Conservation (phyloP, 2,888 invertebrate species). For the Pammene fasciana region DNA sequence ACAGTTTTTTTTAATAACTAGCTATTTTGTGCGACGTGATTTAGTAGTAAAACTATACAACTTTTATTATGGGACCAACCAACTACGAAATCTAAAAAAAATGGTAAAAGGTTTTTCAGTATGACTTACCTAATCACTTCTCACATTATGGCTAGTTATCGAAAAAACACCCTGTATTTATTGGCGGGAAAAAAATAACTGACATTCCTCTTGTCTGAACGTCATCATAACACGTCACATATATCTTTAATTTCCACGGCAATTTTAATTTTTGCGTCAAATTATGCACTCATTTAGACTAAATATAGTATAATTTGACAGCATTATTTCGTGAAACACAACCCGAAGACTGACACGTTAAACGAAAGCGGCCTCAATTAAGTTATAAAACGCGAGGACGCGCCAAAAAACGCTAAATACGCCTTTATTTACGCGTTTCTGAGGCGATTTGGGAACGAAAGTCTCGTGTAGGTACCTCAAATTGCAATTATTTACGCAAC, state of each 20-base stretch:
- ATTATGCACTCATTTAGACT: background rate
- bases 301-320: slow-evolving; percentile 15
- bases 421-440: slow-evolving; percentile 25
- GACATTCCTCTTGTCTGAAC: too few relatives aligned
- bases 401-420: slow-evolving; percentile 33
- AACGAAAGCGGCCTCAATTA: slow-evolving; percentile 33
- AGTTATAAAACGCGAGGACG: slow-evolving; percentile 29
- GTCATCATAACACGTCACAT: too few relatives aligned
- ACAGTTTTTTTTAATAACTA: too few relatives aligned
- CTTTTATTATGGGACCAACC: too few relatives aligned
- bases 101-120: too few relatives aligned
- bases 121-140: too few relatives aligned
- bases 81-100: too few relatives aligned
- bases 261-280: background rate
- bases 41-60: too few relatives aligned
- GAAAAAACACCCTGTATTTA: too few relatives aligned
- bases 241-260: background rate
- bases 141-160: too few relatives aligned
- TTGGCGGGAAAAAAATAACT: too few relatives aligned
- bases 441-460: slow-evolving; percentile 17
- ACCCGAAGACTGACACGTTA: slow-evolving; percentile 17
- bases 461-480: slow-evolving; percentile 21
- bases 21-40: too few relatives aligned
- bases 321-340: slow-evolving; percentile 6
- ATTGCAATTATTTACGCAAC: background rate